Base-by-base conservation (phyloP, 2,113 vertebrate species). In the Phodopus roborovskii region DNA sequence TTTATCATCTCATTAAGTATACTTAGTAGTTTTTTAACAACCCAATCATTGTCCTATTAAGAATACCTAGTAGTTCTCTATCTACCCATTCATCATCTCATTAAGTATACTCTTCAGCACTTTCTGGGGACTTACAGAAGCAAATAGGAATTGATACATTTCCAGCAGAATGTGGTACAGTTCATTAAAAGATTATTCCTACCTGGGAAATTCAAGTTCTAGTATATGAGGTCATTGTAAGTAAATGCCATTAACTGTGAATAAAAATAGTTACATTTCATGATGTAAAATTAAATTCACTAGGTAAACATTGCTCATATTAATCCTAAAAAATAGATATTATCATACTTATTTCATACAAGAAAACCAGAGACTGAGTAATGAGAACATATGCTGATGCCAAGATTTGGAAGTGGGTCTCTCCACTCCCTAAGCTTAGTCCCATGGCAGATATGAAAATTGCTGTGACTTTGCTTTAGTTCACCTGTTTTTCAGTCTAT, bases 71-170 rank as follows among this genome's bases (percentile, higher is more conserved):
- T 58, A 58, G 78, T n/a, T 56, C 11, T n/a, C 78, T n/a, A 81
- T 81, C 50, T 81, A n/a, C 33, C 33, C 78, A 22, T 81, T 81
- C 36, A 62, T 36, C 64, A 42, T 12, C 30, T 70, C 16, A 53
- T 87, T 90, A 88, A 75, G 8, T 70, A 79, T 39, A 0, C 62
- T 88, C n/a, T 87, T 74, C 66, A 84, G 4, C 13, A 64, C 62
- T 93, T 78, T 92, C 53, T 95, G 53, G 92, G 33, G 74, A 87
- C 75, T 86, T 22, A 48, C 62, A 90, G 70, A 94, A 90, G 84
- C 33, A 56, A 77, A 97, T 90, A 70, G 24, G 15, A 87, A 92
- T 73, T 66, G 7, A 17, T 60, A 5, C 13, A 75, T 90, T 88
- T 88, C 39, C 71, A 75, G 84, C 17, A 81, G 3, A 82, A 62